Evolutionary conservation across 2,113 vertebrate species (phyloP).

Genomic region (Pandion haliaetus): DNA sequence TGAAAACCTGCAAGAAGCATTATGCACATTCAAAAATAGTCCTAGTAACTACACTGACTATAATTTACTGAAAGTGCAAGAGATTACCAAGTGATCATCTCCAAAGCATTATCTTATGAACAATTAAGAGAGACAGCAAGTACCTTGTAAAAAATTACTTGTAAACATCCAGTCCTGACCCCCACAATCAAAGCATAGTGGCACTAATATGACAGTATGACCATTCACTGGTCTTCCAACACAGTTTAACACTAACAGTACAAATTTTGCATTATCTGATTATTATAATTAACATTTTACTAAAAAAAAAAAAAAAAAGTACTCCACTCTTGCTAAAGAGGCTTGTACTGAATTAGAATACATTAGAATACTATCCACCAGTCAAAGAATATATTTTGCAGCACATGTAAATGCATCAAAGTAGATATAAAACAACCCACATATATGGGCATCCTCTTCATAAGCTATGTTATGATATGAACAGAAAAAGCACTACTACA

Average conservation of each 20-base stretch:
- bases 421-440: neutral
- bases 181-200: neutral
- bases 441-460: neutral
- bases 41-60: neutral
- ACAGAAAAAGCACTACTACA: neutral
- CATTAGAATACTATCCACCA: neutral
- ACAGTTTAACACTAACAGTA: neutral
- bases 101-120: neutral
- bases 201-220: neutral
- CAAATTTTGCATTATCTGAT: neutral
- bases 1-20: neutral
- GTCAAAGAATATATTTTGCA: neutral
- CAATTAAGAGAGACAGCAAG: neutral
- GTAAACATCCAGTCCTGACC: neutral
- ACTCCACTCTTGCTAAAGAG: neutral
- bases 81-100: neutral
- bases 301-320: neutral
- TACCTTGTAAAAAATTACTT: neutral
- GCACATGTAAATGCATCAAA: neutral
- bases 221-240: neutral
- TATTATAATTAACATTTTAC: neutral
- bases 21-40: neutral
- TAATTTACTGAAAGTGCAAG: neutral
- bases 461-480: neutral
- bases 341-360: neutral